Percentiles rank a stretch among this genome's conserved stretches.
Evolutionary conservation across 2,797 vertebrate genomes (phyloP).

Genomic region (Pseudochirops cupreus): DNA sequence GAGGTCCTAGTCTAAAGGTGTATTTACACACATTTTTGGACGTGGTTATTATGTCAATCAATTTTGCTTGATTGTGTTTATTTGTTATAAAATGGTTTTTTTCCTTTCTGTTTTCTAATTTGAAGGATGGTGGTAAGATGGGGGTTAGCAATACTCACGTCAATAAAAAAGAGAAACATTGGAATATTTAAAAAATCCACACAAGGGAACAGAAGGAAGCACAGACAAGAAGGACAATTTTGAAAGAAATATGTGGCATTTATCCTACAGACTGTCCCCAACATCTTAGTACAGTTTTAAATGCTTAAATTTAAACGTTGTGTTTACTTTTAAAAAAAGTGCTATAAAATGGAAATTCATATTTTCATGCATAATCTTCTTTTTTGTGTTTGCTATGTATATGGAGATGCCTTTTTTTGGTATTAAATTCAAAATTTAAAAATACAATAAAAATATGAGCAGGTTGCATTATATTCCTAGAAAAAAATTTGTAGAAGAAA

Average conservation of each 20-base stretch:
- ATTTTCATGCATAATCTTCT: background rate
- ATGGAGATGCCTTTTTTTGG: background rate
- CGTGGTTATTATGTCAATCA: background rate
- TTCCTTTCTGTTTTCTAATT: background rate
- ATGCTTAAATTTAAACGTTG: background rate
- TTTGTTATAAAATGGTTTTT: background rate
- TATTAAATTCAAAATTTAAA: slow-evolving; percentile 4
- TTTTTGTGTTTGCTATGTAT: background rate
- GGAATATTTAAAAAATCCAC: background rate
- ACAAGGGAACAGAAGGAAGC: background rate
- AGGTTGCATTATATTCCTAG: background rate
- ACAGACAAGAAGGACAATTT: background rate
- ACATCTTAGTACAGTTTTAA: background rate
- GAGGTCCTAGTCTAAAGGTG: background rate
- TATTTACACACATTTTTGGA: background rate
- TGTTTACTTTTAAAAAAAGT: background rate
- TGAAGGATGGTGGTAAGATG: background rate
- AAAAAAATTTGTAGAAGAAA: background rate
- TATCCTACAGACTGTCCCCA: background rate
- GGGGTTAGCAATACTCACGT: background rate
- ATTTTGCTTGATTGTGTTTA: background rate
- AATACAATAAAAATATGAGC: background rate
- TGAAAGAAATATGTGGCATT: background rate
- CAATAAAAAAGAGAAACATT: background rate
- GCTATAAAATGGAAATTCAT: background rate